phyloP scores from a whole-genome alignment of 2,113 vertebrate genomes.

The Sceloporus undulatus region DNA sequence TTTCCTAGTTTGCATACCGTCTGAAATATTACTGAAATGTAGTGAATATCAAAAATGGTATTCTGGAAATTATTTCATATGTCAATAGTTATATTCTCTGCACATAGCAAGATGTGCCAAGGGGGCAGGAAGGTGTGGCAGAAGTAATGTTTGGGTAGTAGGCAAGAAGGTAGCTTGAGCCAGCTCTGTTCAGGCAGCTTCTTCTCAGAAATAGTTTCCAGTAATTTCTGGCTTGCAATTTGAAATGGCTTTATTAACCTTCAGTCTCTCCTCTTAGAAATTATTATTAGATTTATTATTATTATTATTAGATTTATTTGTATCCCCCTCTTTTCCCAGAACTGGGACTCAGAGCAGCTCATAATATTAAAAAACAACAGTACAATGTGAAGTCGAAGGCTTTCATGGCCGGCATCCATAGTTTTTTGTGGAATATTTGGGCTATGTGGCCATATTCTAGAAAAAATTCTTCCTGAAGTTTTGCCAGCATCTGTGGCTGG shows the following conservation, averaged over 20 bases:
- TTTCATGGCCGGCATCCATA: too few species aligned
- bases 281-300: neutral
- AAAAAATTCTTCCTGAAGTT: too few species aligned
- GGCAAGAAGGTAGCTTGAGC: neutral
- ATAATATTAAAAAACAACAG: too few species aligned
- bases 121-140: neutral
- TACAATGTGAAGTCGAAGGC: too few species aligned
- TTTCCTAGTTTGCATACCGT: neutral
- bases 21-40: neutral
- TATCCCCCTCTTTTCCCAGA: too few species aligned
- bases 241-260: neutral
- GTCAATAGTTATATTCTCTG: neutral
- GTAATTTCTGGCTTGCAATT: neutral
- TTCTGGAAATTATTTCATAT: neutral
- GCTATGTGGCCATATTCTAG: too few species aligned
- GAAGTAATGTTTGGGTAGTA: neutral
- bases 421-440: too few species aligned
- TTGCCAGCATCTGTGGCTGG: too few species aligned
- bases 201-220: neutral
- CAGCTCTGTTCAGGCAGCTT: neutral
- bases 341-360: too few species aligned
- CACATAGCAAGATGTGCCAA: neutral
- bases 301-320: too few species aligned
- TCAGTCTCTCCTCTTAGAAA: neutral
- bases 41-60: neutral